Evolutionary conservation across 2,888 invertebrate species (phyloP).

Genomic region (Harpagoxenus sublaevis): DNA sequence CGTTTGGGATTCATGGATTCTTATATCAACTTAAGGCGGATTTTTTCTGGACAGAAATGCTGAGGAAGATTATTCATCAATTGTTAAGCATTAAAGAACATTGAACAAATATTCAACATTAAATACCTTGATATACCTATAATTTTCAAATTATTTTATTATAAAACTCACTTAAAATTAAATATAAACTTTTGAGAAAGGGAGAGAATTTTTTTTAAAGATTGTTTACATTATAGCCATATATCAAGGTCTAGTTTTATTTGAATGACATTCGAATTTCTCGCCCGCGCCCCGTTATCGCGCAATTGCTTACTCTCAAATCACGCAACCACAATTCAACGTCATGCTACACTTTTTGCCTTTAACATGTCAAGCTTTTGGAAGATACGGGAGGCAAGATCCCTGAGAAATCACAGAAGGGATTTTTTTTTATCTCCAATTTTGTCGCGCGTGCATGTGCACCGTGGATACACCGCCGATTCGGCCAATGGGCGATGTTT

Average conservation of each 20-base stretch:
- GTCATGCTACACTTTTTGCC: neutral
- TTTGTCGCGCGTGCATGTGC: slow-evolving; percentile 20
- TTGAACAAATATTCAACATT: neutral
- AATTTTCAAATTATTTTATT: neutral
- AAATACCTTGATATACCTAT: neutral
- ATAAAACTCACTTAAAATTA: neutral
- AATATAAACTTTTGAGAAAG: neutral
- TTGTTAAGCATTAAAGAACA: neutral
- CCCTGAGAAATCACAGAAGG: neutral
- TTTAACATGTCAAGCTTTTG: neutral
- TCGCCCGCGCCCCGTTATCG: neutral
- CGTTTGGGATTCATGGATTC: neutral
- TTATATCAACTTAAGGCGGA: neutral
- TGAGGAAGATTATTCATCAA: neutral
- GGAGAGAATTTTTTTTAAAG: neutral
- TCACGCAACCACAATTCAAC: slow-evolving; percentile 37
- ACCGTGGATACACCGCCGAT: slow-evolving; percentile 24
- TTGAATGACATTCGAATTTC: neutral
- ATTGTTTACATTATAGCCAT: neutral
- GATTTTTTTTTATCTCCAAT: slow-evolving; percentile 30
- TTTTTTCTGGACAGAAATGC: neutral
- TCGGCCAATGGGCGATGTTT: slow-evolving; percentile 52
- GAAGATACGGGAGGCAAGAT: slow-evolving; percentile 1
- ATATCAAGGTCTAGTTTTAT: neutral
- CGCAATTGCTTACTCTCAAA: slow-evolving; percentile 26